These are phyloP conservation scores for Glossosoma conforme DNA, from an alignment of 1,140 invertebrate genomes.

Conservation along the genomic window DNA sequence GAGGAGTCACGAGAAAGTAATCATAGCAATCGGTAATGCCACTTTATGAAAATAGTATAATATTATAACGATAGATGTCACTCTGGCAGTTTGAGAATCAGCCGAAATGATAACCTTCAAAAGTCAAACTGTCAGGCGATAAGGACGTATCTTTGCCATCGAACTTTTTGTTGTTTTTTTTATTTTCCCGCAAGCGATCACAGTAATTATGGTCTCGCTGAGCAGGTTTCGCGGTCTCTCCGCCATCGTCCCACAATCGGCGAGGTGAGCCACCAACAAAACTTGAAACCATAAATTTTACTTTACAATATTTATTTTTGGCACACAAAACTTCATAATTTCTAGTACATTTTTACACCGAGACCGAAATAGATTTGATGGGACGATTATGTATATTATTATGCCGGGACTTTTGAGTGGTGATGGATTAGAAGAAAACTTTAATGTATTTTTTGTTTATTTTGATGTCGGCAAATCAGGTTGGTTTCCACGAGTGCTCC, in stretches of 20 bases:
- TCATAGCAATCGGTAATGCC: too few relatives aligned
- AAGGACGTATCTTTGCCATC: constrained; percentile 6
- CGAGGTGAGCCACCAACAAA: constrained; percentile 14
- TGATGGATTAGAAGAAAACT: background rate
- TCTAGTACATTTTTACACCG: constrained; percentile 9
- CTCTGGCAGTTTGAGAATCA: background rate
- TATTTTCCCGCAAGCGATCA: too few relatives aligned
- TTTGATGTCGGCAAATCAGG: constrained; percentile 9
- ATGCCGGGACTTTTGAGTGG: background rate
- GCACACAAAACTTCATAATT: constrained; percentile 8
- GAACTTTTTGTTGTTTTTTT: constrained; percentile 13
- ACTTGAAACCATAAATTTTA: background rate
- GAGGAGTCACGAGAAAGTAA: too few relatives aligned
- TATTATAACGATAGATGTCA: too few relatives aligned
- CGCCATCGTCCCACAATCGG: constrained; percentile 8
- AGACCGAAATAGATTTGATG: constrained; percentile 13
- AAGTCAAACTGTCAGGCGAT: constrained; percentile 24
- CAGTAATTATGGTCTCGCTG: constrained; percentile 11
- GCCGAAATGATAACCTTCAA: constrained; percentile 22
- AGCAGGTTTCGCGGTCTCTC: constrained; percentile 13
- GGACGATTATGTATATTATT: background rate
- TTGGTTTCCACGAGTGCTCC: constrained; percentile 40
- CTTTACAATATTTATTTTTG: constrained; percentile 7
- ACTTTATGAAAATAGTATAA: too few relatives aligned
- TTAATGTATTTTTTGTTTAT: constrained; percentile 6